A percentile compares a stretch with the other conserved stretches of the same genome.
These are phyloP conservation scores for Anguilla rostrata DNA, from an alignment of 2,113 vertebrate genomes.

Conservation along the genomic window DNA sequence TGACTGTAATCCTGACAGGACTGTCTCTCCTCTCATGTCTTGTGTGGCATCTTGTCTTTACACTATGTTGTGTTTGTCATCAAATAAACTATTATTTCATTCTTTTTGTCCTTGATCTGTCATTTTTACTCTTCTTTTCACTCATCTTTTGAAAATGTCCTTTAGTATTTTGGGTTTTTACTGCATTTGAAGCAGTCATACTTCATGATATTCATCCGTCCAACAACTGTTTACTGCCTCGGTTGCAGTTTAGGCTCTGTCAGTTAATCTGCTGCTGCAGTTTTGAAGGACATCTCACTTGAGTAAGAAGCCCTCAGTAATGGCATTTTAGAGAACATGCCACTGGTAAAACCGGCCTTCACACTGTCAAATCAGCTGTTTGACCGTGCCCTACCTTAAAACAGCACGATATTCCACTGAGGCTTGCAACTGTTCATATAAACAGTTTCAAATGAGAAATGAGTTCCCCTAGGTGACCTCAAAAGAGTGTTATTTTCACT, in stretches of 20 bases:
- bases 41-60: conserved; percentile 3
- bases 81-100: conserved; percentile 57
- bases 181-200: not conserved
- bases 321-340: not conserved
- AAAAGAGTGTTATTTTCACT: not conserved
- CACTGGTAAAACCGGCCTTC: conserved; percentile 7
- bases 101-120: conserved; percentile 51
- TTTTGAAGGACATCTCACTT: conserved; percentile 22
- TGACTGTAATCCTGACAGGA: conserved; percentile 10
- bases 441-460: not conserved
- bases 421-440: not conserved
- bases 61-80: conserved; percentile 39
- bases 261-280: not conserved
- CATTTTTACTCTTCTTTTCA: conserved; percentile 53
- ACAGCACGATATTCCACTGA: not conserved
- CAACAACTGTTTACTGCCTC: not conserved
- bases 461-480: not conserved
- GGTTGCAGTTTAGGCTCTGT: not conserved
- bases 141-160: not conserved
- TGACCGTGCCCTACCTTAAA: not conserved
- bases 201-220: not conserved
- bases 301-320: not conserved
- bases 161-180: not conserved
- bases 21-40: conserved; percentile 10
- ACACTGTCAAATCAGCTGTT: conserved; percentile 14